Conservation (phyloP, 2,888 invertebrate genomes). For the Leistus spinibarbis region DNA sequence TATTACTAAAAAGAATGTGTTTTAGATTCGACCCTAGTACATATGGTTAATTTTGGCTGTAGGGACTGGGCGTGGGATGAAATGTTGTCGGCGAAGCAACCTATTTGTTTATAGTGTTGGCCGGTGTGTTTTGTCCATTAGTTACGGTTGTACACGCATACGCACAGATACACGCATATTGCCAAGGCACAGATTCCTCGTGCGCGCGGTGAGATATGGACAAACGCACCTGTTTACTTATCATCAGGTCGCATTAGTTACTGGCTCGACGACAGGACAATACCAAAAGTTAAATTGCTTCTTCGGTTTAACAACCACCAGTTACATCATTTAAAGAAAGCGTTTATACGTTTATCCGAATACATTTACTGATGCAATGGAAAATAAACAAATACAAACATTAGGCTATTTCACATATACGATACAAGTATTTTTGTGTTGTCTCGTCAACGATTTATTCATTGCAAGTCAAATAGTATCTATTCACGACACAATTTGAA, state of each 20-base stretch:
- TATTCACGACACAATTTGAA: too few species aligned
- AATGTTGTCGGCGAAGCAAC: neutral
- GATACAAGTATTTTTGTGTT: neutral
- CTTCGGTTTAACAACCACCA: neutral
- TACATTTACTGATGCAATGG: neutral
- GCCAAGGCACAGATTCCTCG: neutral
- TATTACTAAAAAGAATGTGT: neutral
- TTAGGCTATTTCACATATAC: neutral
- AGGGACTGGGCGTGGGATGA: neutral
- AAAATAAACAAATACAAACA: neutral
- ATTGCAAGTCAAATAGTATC: too few species aligned
- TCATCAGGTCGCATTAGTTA: constrained; percentile 8
- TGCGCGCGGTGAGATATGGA: constrained; percentile 2
- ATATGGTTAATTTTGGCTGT: neutral
- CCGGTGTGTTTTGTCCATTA: neutral
- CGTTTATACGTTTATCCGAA: neutral
- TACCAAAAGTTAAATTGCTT: constrained; percentile 10
- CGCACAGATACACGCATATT: neutral
- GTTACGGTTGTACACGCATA: neutral
- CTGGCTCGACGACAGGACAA: constrained; percentile 16
- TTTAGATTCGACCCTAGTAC: neutral
- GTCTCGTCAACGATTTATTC: neutral
- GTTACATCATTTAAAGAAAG: neutral
- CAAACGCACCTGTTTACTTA: constrained; percentile 8
- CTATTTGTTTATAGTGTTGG: constrained; percentile 5